phyloP scores from a whole-genome alignment of 2,888 invertebrate species.

The Euplexia lucipara region DNA sequence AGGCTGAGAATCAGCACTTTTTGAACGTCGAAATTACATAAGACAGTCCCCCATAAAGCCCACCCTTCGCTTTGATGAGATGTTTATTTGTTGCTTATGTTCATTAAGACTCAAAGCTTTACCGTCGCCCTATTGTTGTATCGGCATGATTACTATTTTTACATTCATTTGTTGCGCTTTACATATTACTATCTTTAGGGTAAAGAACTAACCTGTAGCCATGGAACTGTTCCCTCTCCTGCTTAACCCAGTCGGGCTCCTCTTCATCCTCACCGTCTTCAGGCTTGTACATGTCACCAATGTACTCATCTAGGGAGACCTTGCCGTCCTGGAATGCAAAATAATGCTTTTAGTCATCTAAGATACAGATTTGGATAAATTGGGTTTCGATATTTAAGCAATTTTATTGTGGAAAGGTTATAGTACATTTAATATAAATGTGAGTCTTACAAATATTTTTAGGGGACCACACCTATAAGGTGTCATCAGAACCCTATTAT shows the following conservation, averaged over 20 bases:
- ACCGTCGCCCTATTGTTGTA: no score
- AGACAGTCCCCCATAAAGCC: no score
- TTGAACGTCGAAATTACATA: no score
- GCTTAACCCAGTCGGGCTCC: conserved; percentile 99
- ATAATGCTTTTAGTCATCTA: background rate
- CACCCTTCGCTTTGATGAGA: no score
- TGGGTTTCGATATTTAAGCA: background rate
- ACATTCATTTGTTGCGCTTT: background rate
- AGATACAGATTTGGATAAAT: no score
- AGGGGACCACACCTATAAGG: no score
- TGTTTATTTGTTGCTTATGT: no score
- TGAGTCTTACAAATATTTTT: no score
- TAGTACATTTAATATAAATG: no score
- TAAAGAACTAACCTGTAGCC: conserved; percentile 91
- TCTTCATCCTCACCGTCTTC: conserved; percentile 92
- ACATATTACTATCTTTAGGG: background rate
- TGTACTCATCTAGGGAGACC: conserved; percentile 98
- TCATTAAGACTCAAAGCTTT: no score
- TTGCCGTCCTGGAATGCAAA: conserved; percentile 93
- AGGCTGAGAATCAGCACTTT: no score
- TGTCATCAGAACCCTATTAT: no score
- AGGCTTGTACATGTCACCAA: conserved; percentile 98
- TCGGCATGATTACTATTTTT: background rate
- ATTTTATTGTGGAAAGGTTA: background rate
- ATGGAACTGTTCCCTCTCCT: conserved; percentile 97